These are phyloP conservation scores for Choristoneura rosaceana DNA, from an alignment of 2,888 invertebrate species.

Conservation along the genomic window DNA sequence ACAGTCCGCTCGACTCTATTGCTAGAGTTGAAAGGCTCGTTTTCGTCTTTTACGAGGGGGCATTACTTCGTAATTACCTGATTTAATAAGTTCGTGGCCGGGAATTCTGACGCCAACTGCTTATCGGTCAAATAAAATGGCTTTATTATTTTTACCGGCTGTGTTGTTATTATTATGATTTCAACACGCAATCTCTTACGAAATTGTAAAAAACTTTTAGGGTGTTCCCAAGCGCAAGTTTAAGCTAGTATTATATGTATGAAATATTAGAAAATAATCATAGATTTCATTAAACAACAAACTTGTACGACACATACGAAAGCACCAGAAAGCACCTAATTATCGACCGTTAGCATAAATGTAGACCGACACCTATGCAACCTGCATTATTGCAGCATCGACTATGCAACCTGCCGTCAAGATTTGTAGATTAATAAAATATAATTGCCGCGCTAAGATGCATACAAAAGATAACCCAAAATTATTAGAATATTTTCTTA, in stretches of 20 bases:
- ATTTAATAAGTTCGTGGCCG: conserved; percentile 30
- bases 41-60: conserved; percentile 43
- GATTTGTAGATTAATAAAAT: conserved; percentile 8
- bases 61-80: conserved; percentile 33
- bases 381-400: conserved; percentile 43
- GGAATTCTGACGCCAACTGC: conserved; percentile 20
- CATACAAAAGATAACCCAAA: background rate
- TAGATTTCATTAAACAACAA: background rate
- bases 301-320: background rate
- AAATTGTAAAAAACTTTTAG: background rate
- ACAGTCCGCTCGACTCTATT: conserved; percentile 45
- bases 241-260: background rate
- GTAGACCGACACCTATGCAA: conserved; percentile 44
- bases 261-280: background rate
- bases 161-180: conserved; percentile 2
- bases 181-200: background rate
- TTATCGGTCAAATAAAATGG: conserved; percentile 30
- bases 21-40: conserved; percentile 46
- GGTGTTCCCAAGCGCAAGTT: background rate
- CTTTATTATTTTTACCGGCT: conserved; percentile 1
- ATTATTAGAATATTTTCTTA: background rate
- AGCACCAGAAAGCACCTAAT: background rate
- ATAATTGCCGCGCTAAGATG: conserved; percentile 31
- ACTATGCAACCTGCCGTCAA: conserved; percentile 10
- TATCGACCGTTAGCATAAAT: conserved; percentile 39